phyloP scores from a whole-genome alignment of 2,797 vertebrate genomes.

The Girardinus metallicus region DNA sequence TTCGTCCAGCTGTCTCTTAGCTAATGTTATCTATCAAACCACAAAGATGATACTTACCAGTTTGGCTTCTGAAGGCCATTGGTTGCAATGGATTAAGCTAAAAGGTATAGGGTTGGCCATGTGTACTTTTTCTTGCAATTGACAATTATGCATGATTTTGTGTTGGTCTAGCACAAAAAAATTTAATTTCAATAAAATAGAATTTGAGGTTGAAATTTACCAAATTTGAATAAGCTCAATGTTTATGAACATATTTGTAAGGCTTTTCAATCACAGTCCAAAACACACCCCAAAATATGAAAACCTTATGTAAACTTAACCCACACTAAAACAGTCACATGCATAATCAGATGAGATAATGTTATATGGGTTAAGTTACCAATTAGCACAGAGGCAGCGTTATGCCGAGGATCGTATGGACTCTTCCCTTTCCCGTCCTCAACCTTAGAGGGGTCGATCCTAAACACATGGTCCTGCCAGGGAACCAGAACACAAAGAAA shows the following conservation, averaged over 20 bases:
- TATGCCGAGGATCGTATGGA: conserved; percentile 91
- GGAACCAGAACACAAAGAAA: background rate
- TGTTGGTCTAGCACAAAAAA: background rate
- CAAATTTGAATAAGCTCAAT: background rate
- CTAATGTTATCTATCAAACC: background rate
- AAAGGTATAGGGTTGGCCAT: background rate
- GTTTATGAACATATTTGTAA: background rate
- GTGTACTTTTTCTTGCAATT: background rate
- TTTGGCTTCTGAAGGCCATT: background rate
- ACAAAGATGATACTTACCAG: background rate
- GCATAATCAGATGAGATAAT: background rate
- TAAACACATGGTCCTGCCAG: conserved; percentile 89
- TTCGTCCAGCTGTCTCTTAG: background rate
- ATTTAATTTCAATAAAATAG: background rate
- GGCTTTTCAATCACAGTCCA: background rate
- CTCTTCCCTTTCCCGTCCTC: conserved; percentile 97
- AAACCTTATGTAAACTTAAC: background rate
- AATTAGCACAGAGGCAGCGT: conserved; percentile 89
- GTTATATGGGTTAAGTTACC: conserved; percentile 75
- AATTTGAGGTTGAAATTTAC: background rate
- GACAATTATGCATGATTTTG: background rate
- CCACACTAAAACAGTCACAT: background rate
- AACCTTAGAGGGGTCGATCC: conserved; percentile 78
- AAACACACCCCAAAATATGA: background rate
- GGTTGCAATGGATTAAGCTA: background rate